These are phyloP conservation scores for Xestia sexstrigata DNA, from an alignment of 2,888 invertebrate species.

Conservation along the genomic window DNA sequence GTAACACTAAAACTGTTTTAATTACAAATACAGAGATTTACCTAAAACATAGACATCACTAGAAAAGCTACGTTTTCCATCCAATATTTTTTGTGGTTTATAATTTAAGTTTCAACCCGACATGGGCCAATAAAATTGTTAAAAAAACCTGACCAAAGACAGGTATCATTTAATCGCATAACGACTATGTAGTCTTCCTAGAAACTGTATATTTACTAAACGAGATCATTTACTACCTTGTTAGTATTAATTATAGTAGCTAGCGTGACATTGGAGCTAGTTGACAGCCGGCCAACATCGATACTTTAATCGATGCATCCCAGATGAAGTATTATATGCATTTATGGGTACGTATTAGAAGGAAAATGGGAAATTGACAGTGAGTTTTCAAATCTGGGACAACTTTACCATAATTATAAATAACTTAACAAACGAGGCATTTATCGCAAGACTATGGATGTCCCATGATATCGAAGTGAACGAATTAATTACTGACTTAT, in stretches of 20 bases:
- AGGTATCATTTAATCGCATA: not conserved
- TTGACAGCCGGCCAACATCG: conserved; percentile 22
- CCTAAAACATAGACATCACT: not conserved
- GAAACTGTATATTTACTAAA: conserved; percentile 54
- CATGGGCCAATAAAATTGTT: not conserved
- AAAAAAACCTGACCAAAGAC: conserved; percentile 1
- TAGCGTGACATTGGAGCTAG: conserved; percentile 5
- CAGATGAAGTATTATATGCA: conserved; percentile 4
- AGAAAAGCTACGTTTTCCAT: not conserved
- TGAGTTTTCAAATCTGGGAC: not conserved
- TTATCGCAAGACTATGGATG: not conserved
- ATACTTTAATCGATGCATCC: conserved; percentile 18
- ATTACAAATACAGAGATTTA: not conserved
- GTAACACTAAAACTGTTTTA: not conserved
- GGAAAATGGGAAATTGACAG: conserved; percentile 6
- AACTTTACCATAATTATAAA: not conserved
- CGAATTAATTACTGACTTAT: not conserved
- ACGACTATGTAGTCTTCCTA: conserved; percentile 19
- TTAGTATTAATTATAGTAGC: conserved; percentile 45
- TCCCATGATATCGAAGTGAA: not conserved
- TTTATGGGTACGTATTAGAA: not conserved
- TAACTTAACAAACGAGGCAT: not conserved
- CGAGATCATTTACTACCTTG: conserved; percentile 32
- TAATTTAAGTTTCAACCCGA: not conserved
- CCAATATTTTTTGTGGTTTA: not conserved